Evolutionary conservation across 2,888 invertebrate species (phyloP).

Genomic region (Perithous albicinctus): DNA sequence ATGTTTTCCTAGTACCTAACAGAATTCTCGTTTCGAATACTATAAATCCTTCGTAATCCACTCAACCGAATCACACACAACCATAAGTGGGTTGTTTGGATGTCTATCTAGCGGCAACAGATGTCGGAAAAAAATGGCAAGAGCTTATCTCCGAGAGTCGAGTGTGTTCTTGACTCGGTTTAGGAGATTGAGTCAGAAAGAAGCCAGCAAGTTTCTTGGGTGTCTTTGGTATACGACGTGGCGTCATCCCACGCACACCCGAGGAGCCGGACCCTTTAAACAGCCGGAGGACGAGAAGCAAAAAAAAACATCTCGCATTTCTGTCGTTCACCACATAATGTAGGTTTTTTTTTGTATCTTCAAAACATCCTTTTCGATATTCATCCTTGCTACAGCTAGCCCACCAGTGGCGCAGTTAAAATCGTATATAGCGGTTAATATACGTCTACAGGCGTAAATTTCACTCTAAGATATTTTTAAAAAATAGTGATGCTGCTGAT

Average conservation of each 20-base stretch:
- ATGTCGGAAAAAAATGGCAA: conserved; percentile 40
- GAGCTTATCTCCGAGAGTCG: conserved; percentile 28
- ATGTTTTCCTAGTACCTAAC: background rate
- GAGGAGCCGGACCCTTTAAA: conserved; percentile 36
- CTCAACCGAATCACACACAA: conserved; percentile 9
- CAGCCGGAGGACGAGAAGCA: conserved; percentile 11
- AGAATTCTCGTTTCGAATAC: background rate
- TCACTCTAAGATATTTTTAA: background rate
- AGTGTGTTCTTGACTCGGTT: conserved; percentile 17
- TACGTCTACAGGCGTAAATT: background rate
- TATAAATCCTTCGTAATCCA: conserved; percentile 21
- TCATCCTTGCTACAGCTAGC: background rate
- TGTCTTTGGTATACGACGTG: conserved; percentile 8
- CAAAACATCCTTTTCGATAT: conserved; percentile 1
- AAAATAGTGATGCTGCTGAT: background rate
- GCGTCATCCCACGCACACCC: conserved; percentile 41
- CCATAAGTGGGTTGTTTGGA: conserved; percentile 31
- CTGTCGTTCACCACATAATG: conserved; percentile 44
- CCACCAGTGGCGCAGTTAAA: background rate
- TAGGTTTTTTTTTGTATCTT: conserved; percentile 17
- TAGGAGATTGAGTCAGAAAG: conserved; percentile 36
- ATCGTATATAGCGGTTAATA: background rate
- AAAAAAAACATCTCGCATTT: conserved; percentile 37
- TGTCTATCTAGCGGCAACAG: conserved; percentile 39
- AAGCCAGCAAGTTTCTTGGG: conserved; percentile 27